Evolutionary conservation across 2,888 invertebrate genomes (phyloP).

Genomic region (Augiades crinisus): DNA sequence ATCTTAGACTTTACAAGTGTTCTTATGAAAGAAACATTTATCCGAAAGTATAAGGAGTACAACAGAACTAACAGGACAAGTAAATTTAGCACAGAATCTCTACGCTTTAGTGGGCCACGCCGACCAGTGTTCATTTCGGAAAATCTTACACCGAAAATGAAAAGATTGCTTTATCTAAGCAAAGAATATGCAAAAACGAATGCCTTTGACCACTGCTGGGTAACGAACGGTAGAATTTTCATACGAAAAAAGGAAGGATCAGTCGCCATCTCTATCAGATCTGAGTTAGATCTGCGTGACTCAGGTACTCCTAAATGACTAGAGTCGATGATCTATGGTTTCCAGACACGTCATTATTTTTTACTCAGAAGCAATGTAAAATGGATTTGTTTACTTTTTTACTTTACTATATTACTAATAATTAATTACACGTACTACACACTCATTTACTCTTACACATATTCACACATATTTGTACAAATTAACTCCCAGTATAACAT

Average conservation of each 20-base stretch:
- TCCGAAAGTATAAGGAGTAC: background rate
- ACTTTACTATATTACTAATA: too few relatives aligned
- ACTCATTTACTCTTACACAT: background rate
- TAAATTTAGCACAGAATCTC: background rate
- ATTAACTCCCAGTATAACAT: too few relatives aligned
- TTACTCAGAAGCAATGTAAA: too few relatives aligned
- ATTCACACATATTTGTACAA: too few relatives aligned
- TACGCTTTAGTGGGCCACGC: background rate
- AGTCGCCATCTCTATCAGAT: background rate
- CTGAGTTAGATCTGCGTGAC: background rate
- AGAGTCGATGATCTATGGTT: too few relatives aligned
- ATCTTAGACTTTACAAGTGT: background rate
- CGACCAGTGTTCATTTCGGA: background rate
- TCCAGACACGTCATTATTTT: too few relatives aligned
- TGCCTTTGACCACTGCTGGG: background rate
- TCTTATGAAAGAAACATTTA: background rate
- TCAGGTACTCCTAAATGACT: background rate
- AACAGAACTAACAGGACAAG: background rate
- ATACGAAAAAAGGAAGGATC: background rate
- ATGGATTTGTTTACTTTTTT: too few relatives aligned
- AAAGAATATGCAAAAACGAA: background rate
- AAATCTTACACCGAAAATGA: background rate
- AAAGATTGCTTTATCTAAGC: background rate
- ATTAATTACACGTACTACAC: background rate
- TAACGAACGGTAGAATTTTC: background rate